phyloP scores from a whole-genome alignment of 2,797 vertebrate genomes.

The Apodemus agrarius region DNA sequence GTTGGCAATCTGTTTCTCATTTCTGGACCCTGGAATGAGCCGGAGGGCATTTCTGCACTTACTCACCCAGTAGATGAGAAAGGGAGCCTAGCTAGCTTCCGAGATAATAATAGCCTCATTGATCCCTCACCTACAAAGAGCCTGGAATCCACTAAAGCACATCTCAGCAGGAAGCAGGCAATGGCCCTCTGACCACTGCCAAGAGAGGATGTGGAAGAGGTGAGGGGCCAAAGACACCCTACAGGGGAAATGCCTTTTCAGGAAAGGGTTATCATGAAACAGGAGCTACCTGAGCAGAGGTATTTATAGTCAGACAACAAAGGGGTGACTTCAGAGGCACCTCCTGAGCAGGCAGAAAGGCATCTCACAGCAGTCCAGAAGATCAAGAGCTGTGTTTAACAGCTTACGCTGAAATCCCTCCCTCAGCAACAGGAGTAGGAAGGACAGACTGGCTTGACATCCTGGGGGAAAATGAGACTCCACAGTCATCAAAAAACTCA shows the following conservation, averaged over 20 bases:
- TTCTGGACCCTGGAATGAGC: background rate
- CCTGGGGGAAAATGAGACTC: background rate
- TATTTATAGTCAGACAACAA: constrained; percentile 74
- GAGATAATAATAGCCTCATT: background rate
- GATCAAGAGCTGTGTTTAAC: constrained; percentile 55
- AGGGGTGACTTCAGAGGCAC: constrained; percentile 57
- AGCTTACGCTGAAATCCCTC: background rate
- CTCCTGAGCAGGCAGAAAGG: constrained; percentile 48
- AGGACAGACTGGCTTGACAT: background rate
- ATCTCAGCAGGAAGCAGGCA: background rate
- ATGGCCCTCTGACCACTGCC: background rate
- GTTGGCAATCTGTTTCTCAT: background rate
- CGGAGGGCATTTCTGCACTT: background rate
- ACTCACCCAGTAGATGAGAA: background rate
- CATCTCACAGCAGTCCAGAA: constrained; percentile 42
- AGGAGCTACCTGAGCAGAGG: background rate
- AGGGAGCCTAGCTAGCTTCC: background rate
- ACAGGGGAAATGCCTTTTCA: constrained; percentile 39
- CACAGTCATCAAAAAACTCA: background rate
- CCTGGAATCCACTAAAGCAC: background rate
- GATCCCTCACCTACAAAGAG: background rate
- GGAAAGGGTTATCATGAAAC: constrained; percentile 21
- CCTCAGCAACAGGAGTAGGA: background rate
- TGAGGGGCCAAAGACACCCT: background rate
- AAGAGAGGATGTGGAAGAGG: constrained; percentile 1